Conservation (phyloP, 2,888 invertebrate species). For the Congeria kusceri region DNA sequence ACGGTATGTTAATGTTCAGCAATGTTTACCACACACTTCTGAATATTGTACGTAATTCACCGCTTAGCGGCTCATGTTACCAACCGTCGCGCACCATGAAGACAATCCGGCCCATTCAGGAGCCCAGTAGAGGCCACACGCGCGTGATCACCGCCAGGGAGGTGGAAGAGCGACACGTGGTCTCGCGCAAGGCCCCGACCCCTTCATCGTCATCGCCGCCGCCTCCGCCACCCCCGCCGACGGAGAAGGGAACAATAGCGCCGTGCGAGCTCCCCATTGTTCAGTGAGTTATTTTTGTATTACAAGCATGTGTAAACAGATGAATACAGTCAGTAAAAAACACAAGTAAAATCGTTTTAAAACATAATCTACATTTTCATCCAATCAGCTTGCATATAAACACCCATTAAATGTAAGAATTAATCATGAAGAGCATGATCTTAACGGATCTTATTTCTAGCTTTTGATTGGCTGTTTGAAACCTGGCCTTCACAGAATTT, state of each 20-base stretch:
- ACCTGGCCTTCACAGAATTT: too few relatives aligned
- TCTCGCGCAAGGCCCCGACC: too few relatives aligned
- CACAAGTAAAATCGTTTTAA: too few relatives aligned
- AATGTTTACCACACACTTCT: background rate
- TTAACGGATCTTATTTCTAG: too few relatives aligned
- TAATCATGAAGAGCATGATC: too few relatives aligned
- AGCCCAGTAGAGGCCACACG: background rate
- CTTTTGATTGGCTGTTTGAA: too few relatives aligned
- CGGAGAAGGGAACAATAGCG: background rate
- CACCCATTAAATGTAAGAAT: too few relatives aligned
- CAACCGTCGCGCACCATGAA: background rate
- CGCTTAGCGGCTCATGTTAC: background rate
- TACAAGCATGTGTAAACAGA: too few relatives aligned
- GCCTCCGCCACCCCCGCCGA: background rate
- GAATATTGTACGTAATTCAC: background rate
- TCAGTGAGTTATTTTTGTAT: background rate
- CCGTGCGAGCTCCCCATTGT: background rate
- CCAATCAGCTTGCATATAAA: too few relatives aligned
- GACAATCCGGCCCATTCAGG: background rate
- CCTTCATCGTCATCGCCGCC: background rate
- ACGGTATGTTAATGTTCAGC: background rate
- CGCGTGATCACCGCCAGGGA: background rate
- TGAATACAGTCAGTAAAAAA: too few relatives aligned
- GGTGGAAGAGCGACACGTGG: background rate
- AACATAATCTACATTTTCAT: too few relatives aligned